These are phyloP conservation scores for Gryllus bimaculatus DNA, from an alignment of 1,140 invertebrate species.

Conservation along the genomic window DNA sequence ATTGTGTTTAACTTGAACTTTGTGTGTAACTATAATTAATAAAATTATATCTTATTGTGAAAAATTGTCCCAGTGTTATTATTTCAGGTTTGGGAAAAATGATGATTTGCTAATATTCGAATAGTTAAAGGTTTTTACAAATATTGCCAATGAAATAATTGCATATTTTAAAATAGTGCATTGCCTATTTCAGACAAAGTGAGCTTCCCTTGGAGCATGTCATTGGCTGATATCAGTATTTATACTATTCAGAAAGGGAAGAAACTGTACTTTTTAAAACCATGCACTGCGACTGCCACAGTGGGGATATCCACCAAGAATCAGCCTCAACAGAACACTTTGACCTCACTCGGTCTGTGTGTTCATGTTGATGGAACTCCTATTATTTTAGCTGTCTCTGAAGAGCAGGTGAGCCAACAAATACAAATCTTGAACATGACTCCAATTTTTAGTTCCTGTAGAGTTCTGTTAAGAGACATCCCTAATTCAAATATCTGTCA, in stretches of 20 bases:
- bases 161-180: neutral
- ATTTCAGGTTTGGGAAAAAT: neutral
- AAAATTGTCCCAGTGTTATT: no score
- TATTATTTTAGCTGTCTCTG: slow-evolving; percentile 41
- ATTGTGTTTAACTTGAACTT: no score
- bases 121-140: neutral
- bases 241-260: slow-evolving; percentile 38
- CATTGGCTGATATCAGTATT: slow-evolving; percentile 42
- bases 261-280: slow-evolving; percentile 42
- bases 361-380: slow-evolving; percentile 48
- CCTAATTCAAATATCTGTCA: no score
- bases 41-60: no score
- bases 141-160: neutral
- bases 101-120: neutral
- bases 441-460: no score
- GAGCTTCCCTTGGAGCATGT: slow-evolving; percentile 49
- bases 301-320: slow-evolving; percentile 32
- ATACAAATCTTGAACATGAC: no score
- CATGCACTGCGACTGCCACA: slow-evolving; percentile 47
- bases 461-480: no score
- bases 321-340: neutral
- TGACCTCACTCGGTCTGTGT: slow-evolving; percentile 38
- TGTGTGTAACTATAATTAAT: no score
- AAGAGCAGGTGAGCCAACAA: slow-evolving; percentile 34
- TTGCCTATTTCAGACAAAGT: slow-evolving; percentile 33